Conservation (phyloP, 2,888 invertebrate genomes). For the Deroplatys truncata region DNA sequence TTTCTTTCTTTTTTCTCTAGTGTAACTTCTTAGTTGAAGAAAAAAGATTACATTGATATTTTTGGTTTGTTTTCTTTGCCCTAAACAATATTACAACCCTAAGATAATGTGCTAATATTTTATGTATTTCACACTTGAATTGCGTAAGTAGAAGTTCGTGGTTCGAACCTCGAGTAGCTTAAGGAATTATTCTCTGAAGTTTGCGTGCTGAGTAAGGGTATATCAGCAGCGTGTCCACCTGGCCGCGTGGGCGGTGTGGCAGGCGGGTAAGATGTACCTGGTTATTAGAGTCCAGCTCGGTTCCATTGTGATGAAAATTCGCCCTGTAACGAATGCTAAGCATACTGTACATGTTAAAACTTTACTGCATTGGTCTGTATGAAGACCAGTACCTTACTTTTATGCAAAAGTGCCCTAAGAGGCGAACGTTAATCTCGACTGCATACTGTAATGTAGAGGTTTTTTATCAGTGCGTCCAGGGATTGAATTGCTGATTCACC, state of each 20-base stretch:
- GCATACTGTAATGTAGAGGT: too few species aligned
- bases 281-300: neutral
- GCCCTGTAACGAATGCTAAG: constrained; percentile 11
- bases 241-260: neutral
- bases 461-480: too few species aligned
- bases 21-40: too few species aligned
- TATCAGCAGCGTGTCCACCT: neutral
- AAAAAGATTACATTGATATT: too few species aligned
- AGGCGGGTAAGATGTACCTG: neutral
- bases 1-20: too few species aligned
- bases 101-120: neutral
- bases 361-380: neutral
- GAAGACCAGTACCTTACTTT: neutral
- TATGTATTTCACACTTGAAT: neutral
- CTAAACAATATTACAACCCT: too few species aligned
- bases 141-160: neutral
- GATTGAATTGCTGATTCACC: too few species aligned
- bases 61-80: too few species aligned
- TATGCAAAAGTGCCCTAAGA: neutral
- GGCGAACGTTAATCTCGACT: neutral
- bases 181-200: neutral
- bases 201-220: neutral
- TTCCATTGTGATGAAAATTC: constrained; percentile 13
- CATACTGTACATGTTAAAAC: neutral
- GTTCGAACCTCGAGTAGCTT: neutral